A percentile compares a stretch with the other conserved stretches of the same genome.
These are phyloP conservation scores for Eptatretus burgeri DNA, from an alignment of 2,113 vertebrate species.

Conservation along the genomic window DNA sequence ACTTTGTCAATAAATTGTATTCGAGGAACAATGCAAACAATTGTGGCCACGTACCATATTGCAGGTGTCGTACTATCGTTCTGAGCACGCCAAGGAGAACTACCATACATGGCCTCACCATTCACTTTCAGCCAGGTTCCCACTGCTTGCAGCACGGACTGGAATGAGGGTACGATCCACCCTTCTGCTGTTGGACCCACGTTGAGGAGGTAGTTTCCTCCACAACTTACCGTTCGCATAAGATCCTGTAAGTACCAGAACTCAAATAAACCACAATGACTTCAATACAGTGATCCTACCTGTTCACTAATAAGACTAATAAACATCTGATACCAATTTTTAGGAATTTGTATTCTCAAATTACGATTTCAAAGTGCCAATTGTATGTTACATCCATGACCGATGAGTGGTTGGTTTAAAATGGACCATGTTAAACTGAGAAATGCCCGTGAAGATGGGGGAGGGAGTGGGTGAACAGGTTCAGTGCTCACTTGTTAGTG, in stretches of 20 bases:
- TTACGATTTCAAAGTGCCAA: too few species aligned
- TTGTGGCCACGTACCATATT: conserved; percentile 26
- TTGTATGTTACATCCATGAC: too few species aligned
- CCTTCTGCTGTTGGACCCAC: conserved; percentile 63
- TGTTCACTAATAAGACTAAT: not conserved
- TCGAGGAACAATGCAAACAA: not conserved
- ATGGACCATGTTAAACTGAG: too few species aligned
- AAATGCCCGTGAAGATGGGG: too few species aligned
- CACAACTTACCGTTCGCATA: conserved; percentile 38
- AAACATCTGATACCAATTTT: too few species aligned
- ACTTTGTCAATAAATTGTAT: too few species aligned
- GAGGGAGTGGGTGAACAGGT: too few species aligned
- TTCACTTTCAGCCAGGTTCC: conserved; percentile 49
- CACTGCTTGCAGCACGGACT: conserved; percentile 43
- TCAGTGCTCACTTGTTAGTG: too few species aligned
- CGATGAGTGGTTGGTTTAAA: too few species aligned
- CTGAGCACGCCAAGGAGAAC: conserved; percentile 49
- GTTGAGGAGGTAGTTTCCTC: conserved; percentile 85
- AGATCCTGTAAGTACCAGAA: conserved; percentile 27
- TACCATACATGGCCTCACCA: conserved; percentile 55
- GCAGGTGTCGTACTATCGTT: conserved; percentile 23
- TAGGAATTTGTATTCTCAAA: too few species aligned
- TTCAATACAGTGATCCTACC: not conserved
- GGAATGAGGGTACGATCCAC: conserved; percentile 39
- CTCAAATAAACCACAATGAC: not conserved